A percentile compares a stretch with the other conserved stretches of the same genome.
Evolutionary conservation across 2,888 invertebrate species (phyloP).

Genomic region (Pammene aurita): DNA sequence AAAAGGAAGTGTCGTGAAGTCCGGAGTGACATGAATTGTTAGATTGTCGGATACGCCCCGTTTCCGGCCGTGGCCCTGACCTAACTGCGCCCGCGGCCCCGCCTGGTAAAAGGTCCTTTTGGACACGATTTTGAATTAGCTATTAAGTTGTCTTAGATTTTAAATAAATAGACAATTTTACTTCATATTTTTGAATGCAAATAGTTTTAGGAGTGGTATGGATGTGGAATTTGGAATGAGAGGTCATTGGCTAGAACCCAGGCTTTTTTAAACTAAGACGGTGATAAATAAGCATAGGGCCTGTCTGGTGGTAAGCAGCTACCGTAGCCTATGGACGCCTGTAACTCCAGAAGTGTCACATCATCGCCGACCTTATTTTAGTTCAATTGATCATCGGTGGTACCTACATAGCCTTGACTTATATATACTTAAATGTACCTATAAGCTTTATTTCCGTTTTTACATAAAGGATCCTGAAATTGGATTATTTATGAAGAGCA

Average conservation of each 20-base stretch:
- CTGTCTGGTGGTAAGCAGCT: too few relatives aligned
- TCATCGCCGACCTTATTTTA: too few relatives aligned
- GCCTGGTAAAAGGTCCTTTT: constrained; percentile 14
- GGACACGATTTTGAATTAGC: constrained; percentile 15
- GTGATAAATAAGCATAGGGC: too few relatives aligned
- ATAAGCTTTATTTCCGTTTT: too few relatives aligned
- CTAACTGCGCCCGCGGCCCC: neutral
- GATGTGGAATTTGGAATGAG: neutral
- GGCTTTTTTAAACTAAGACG: too few relatives aligned
- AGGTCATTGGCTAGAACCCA: too few relatives aligned
- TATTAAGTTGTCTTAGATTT: neutral
- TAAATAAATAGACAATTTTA: neutral
- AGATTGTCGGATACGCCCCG: constrained; percentile 18
- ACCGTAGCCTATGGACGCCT: too few relatives aligned
- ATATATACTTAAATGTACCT: too few relatives aligned
- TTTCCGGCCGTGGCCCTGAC: constrained; percentile 4
- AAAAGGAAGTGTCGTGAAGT: constrained; percentile 24
- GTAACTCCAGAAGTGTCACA: too few relatives aligned
- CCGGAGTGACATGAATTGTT: constrained; percentile 24
- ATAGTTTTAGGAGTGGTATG: neutral
- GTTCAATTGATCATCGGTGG: too few relatives aligned
- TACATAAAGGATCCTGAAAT: too few relatives aligned
- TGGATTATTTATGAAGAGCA: neutral
- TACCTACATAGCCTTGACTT: too few relatives aligned
- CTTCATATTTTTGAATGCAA: neutral